phyloP scores from a whole-genome alignment of 1,140 invertebrate species.

The Caenorhabditis brenneri region DNA sequence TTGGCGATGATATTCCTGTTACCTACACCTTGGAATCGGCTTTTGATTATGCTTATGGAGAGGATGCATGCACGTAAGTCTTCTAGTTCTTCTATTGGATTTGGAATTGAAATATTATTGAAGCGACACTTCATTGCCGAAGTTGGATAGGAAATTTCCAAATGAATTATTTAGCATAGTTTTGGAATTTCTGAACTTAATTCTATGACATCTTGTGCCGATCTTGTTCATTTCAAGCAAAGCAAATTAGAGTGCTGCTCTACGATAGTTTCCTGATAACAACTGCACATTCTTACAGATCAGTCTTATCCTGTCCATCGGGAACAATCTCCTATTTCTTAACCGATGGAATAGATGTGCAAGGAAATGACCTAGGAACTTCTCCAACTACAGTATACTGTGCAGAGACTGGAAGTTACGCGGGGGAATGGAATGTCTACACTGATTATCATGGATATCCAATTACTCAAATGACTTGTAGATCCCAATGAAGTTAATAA shows the following conservation, averaged over 20 bases:
- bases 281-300: too few species aligned
- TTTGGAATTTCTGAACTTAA: too few species aligned
- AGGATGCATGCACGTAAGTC: background rate
- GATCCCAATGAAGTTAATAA: too few species aligned
- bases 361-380: background rate
- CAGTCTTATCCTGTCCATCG: background rate
- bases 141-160: too few species aligned
- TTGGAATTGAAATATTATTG: too few species aligned
- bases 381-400: background rate
- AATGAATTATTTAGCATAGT: too few species aligned
- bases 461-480: background rate
- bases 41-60: background rate
- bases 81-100: too few species aligned
- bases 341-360: background rate
- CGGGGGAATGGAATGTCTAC: background rate
- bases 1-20: background rate
- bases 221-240: too few species aligned
- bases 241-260: too few species aligned
- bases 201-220: too few species aligned
- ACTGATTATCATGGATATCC: background rate
- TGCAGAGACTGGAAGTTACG: background rate
- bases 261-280: too few species aligned
- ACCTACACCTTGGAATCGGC: background rate
- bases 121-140: too few species aligned
- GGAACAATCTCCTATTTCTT: background rate